Conservation (phyloP, 2,797 vertebrate species). For the Tragelaphus eurycerus region DNA sequence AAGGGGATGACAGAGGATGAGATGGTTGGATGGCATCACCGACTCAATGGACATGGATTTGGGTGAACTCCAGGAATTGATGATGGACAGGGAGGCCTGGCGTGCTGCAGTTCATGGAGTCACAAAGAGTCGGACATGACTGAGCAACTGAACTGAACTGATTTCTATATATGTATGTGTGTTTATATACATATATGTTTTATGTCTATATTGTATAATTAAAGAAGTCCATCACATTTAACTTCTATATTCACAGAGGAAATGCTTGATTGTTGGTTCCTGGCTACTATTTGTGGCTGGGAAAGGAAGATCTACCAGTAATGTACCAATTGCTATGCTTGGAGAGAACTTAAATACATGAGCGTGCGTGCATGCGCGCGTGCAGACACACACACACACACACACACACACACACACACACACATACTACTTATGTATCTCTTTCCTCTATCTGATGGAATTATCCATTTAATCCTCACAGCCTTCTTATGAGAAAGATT, state of each 20-base stretch:
- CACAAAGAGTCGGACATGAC: neutral
- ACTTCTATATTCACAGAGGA: neutral
- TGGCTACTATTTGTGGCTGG: neutral
- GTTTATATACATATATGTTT: neutral
- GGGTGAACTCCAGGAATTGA: neutral
- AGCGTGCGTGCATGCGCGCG: rapidly evolving
- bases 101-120: neutral
- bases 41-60: neutral
- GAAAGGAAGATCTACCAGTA: neutral
- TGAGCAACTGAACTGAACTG: neutral
- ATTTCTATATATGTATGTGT: neutral
- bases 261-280: neutral
- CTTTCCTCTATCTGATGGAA: neutral
- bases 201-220: neutral
- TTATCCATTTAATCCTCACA: neutral
- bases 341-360: neutral
- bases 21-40: neutral
- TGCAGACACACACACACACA: no score
- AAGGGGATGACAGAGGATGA: neutral
- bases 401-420: neutral
- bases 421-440: neutral
- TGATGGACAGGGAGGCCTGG: neutral
- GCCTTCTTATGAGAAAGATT: neutral
- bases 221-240: neutral
- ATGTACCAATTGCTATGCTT: neutral